These are phyloP conservation scores for Proteles cristata DNA, from an alignment of 2,113 vertebrate species.

Conservation along the genomic window DNA sequence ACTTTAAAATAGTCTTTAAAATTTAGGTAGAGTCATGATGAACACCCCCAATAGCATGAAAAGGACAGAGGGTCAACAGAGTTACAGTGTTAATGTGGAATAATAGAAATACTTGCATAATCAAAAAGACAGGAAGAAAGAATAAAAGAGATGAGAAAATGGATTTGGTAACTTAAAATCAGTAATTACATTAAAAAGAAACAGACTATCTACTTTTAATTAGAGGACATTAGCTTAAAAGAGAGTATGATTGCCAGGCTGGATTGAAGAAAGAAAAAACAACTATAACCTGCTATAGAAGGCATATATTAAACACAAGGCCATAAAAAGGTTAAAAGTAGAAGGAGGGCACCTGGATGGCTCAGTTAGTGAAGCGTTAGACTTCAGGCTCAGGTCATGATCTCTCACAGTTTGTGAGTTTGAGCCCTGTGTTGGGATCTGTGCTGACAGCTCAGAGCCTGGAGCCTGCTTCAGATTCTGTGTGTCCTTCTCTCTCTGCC, in stretches of 20 bases:
- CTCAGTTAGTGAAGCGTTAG: too few relatives aligned
- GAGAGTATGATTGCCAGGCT: neutral
- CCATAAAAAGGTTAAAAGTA: neutral
- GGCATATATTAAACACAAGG: neutral
- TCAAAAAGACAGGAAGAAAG: neutral
- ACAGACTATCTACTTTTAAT: neutral
- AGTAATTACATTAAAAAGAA: slow-evolving; percentile 1
- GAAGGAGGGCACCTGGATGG: neutral
- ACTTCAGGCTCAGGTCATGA: too few relatives aligned
- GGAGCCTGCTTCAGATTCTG: too few relatives aligned
- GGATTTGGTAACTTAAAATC: neutral
- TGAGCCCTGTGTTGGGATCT: too few relatives aligned
- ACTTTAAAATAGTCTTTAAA: neutral
- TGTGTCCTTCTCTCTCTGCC: too few relatives aligned
- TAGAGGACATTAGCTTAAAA: neutral
- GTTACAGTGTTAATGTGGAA: neutral
- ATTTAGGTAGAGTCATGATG: neutral
- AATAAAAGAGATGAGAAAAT: neutral
- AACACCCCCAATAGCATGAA: neutral
- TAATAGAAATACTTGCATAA: neutral
- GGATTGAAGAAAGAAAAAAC: neutral
- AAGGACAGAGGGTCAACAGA: neutral
- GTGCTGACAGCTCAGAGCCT: too few relatives aligned
- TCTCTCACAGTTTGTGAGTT: too few relatives aligned
- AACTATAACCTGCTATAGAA: neutral